Evolutionary conservation across 2,797 vertebrate genomes (phyloP), one percentile per base, ranked within the genome.

Genomic region (Megalops cyprinoides): DNA sequence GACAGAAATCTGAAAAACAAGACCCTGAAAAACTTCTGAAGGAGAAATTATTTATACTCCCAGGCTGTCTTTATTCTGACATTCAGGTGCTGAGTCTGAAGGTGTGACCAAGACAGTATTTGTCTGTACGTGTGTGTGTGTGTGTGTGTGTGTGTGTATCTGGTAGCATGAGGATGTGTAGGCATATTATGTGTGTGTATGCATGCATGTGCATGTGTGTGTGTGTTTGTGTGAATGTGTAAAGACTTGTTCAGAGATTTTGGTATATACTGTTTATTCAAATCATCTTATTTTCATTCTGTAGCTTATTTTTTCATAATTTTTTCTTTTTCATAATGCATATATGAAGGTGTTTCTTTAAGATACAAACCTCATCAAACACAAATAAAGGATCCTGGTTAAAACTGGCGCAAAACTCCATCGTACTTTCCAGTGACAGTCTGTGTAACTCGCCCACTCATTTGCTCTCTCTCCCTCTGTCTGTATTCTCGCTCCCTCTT

Each of bases 341-440:
- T 81, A 69, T 76, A 91, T 93, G 90, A 86, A 76, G 48, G 87
- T 89, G 91, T 9, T 87, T 83, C 84, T 89, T 89, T 81, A 91
- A 93, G 83, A 90, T 91, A 91, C 90, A 90, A 92, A 93, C 90
- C 89, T 91, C 86, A 90, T 89, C 90, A 88, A 91, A 93, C 89
- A 91, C 84, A 90, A 91, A 85, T 14, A 74, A 62, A 77, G 71
- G 65, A 49, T 83, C 80, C 81, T 85, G 78, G 79, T 83, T 79
- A 77, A 80, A 74, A 65, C 44, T 48, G 65, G 12, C 56, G 82
- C 55, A 81, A 81, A 81, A 71, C 81, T 37, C 75, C 77, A 60
- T 42, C 31, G 75, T 56, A 78, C 69, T 79, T 46, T 28, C 0
- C 18, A 25, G 53, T 18, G 53, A 28, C 62, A 51, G 44, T 44